A percentile compares a stretch with the other conserved stretches of the same genome.
These are phyloP conservation scores for Uria lomvia DNA, from an alignment of 2,113 vertebrate genomes.

Conservation along the genomic window DNA sequence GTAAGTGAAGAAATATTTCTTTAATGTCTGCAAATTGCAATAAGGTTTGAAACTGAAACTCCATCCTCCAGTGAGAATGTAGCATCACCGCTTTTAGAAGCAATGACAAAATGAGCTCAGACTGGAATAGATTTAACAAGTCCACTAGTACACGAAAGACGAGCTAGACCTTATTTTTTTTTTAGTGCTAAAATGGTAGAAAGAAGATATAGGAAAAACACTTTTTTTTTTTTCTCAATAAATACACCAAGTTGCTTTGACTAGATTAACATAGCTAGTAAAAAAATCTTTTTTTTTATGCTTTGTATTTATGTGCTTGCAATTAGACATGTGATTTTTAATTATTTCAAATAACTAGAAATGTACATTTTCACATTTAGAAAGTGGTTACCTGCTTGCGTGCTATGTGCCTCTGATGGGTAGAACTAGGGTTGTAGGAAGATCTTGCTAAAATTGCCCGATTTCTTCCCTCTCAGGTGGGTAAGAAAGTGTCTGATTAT, in stretches of 20 bases:
- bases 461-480: neutral
- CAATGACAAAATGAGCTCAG: neutral
- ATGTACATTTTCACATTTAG: neutral
- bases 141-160: neutral
- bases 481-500: neutral
- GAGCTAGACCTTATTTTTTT: neutral
- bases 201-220: neutral
- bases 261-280: neutral
- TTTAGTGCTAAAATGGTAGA: neutral
- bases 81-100: neutral
- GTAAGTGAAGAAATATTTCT: neutral
- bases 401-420: rapidly evolving
- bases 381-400: neutral
- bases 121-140: neutral
- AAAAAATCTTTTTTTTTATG: neutral
- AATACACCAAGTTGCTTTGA: neutral
- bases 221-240: neutral
- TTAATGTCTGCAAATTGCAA: neutral
- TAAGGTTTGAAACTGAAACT: neutral
- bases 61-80: neutral
- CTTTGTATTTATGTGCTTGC: neutral
- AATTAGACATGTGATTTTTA: too few relatives aligned
- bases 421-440: neutral
- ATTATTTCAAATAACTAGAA: neutral
- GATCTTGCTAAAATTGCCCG: neutral